These are phyloP conservation scores for Bombus soroeensis DNA, from an alignment of 1,140 invertebrate species.

Conservation along the genomic window DNA sequence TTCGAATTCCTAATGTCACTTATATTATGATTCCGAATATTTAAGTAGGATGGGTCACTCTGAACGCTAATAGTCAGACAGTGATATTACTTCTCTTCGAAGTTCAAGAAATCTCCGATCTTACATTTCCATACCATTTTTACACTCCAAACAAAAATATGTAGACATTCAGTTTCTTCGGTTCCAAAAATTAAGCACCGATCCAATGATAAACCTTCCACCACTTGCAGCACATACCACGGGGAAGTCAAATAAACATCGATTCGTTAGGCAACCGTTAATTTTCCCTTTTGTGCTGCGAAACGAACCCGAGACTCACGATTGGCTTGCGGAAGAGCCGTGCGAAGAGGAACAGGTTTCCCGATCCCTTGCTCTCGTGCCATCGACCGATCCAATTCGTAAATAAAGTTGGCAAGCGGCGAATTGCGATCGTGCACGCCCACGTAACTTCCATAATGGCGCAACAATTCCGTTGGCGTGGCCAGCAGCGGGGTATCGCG, in stretches of 20 bases:
- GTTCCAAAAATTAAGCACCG: neutral
- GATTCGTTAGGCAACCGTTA: slow-evolving; percentile 24
- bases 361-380: slow-evolving; percentile 39
- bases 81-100: neutral
- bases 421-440: slow-evolving; percentile 81
- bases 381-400: slow-evolving; percentile 76
- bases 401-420: slow-evolving; percentile 82
- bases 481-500: slow-evolving; percentile 68
- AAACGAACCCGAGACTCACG: neutral
- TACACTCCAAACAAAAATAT: neutral
- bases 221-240: too few relatives aligned
- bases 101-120: neutral
- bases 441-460: slow-evolving; percentile 82
- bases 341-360: slow-evolving; percentile 26
- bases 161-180: neutral
- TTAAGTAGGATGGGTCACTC: neutral
- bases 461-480: slow-evolving; percentile 77
- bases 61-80: neutral
- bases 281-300: neutral
- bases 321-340: slow-evolving; percentile 12
- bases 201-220: neutral
- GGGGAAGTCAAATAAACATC: neutral
- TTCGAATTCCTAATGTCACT: neutral
- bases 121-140: neutral
- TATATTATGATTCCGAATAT: neutral